A percentile compares a stretch with the other conserved stretches of the same genome.
phyloP scores from a whole-genome alignment of 1,140 invertebrate genomes.

The Aphelinus certus region DNA sequence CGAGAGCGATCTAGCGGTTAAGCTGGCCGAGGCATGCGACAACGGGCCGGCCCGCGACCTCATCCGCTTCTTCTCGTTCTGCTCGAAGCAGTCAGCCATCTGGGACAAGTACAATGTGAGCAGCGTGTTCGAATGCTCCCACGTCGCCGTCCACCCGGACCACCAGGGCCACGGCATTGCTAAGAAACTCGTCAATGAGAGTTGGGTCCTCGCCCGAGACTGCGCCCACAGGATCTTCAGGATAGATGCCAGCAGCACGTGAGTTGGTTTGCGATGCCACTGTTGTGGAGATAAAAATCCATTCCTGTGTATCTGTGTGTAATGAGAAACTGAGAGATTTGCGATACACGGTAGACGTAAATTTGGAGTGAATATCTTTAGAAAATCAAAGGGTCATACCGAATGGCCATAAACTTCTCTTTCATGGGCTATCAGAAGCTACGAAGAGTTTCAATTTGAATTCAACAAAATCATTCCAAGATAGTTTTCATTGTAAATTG shows the following conservation, averaged over 20 bases:
- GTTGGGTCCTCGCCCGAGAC: constrained; percentile 59
- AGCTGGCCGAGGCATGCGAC: constrained; percentile 38
- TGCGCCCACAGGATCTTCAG: constrained; percentile 58
- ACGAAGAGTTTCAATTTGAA: no score
- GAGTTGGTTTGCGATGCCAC: neutral
- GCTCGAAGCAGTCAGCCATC: constrained; percentile 53
- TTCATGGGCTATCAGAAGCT: no score
- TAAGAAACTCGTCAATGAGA: constrained; percentile 55
- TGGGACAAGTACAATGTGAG: constrained; percentile 55
- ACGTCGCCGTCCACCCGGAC: constrained; percentile 57
- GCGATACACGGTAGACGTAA: no score
- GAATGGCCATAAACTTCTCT: no score
- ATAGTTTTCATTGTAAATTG: no score
- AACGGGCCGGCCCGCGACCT: constrained; percentile 48
- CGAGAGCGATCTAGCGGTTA: constrained; percentile 47
- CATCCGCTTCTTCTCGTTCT: constrained; percentile 59
- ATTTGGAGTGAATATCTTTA: no score
- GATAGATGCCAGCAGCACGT: constrained; percentile 61
- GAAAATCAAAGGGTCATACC: no score
- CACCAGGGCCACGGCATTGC: constrained; percentile 55
- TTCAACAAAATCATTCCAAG: no score
- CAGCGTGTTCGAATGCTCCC: constrained; percentile 60
- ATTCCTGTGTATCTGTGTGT: no score
- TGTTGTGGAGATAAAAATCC: no score
- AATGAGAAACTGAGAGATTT: no score